phyloP scores from a whole-genome alignment of 1,140 invertebrate genomes.

The Phocides pigmalion region DNA sequence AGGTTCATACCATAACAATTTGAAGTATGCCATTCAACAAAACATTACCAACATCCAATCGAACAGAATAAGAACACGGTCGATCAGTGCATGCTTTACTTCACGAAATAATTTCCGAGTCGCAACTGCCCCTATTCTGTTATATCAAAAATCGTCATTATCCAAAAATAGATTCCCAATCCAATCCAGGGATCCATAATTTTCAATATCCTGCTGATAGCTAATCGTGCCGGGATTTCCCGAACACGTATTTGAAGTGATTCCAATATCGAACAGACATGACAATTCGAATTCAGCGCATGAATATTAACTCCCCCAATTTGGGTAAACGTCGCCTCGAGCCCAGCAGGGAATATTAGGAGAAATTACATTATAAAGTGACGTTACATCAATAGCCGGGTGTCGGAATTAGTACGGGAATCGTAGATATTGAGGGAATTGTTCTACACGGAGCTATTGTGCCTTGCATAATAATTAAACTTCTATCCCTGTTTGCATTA shows the following conservation, averaged over 20 bases:
- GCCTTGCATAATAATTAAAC: no score
- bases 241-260: slow-evolving; percentile 6
- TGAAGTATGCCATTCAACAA: no score
- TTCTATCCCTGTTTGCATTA: neutral
- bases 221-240: neutral
- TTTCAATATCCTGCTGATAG: slow-evolving; percentile 11
- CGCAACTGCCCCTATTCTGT: no score
- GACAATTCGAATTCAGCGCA: slow-evolving; percentile 10
- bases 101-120: no score
- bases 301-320: slow-evolving; percentile 16
- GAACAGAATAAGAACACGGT: no score
- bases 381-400: slow-evolving; percentile 1
- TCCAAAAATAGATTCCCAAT: neutral
- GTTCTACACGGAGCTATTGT: neutral
- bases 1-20: no score
- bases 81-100: no score
- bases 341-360: slow-evolving; percentile 6
- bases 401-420: neutral
- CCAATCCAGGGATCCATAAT: slow-evolving; percentile 1
- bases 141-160: neutral
- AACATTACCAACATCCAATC: no score
- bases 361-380: slow-evolving; percentile 10
- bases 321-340: slow-evolving; percentile 5
- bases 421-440: neutral
- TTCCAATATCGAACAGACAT: slow-evolving; percentile 7